Percentiles rank a stretch among this genome's conserved stretches.
Conservation (phyloP, 1,140 invertebrate species). For the Lamellibrachia luymesi region DNA sequence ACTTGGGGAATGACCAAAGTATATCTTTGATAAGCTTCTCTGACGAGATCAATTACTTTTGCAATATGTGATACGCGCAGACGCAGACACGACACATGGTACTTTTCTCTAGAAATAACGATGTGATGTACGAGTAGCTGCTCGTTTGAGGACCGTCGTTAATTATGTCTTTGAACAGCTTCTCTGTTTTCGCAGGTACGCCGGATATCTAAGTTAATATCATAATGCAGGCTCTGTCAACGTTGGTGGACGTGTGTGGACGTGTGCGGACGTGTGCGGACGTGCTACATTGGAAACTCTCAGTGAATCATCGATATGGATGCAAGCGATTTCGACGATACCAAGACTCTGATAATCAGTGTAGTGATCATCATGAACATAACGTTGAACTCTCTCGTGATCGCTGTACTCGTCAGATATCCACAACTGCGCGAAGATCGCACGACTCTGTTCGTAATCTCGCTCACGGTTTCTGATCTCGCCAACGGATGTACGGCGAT, state of each 20-base stretch:
- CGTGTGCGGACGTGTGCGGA: too few species aligned
- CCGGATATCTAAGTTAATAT: too few species aligned
- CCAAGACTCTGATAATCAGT: background rate
- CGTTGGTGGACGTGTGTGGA: too few species aligned
- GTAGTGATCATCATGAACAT: background rate
- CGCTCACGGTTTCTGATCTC: background rate
- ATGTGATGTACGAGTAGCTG: background rate
- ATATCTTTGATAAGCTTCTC: background rate
- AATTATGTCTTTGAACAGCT: too few species aligned
- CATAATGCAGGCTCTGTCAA: too few species aligned
- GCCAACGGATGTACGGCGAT: background rate
- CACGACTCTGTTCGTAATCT: background rate
- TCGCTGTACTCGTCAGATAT: background rate
- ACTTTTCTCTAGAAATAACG: background rate
- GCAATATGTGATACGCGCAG: background rate
- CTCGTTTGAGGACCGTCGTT: too few species aligned
- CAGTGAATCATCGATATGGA: background rate
- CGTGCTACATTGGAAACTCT: too few species aligned
- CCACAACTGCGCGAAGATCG: background rate
- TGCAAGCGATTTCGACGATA: background rate
- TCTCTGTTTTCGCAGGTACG: too few species aligned
- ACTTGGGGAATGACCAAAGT: background rate
- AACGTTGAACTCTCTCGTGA: background rate
- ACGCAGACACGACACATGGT: background rate
- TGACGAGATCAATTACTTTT: background rate